Conservation (phyloP, 1,140 invertebrate species). For the Drosophila micromelanica region DNA sequence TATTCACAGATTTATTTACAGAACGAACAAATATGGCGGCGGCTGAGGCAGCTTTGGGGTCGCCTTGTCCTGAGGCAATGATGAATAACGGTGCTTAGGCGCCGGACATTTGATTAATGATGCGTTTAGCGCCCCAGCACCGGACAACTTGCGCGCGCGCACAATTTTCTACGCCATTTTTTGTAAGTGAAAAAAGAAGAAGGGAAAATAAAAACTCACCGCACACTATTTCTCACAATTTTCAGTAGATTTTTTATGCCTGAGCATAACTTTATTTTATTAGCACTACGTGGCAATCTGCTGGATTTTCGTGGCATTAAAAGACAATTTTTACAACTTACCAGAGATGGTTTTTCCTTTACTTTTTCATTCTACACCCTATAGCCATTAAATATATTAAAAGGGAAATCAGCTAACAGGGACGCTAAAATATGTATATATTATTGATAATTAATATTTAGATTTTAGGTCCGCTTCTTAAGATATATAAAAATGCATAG, state of each 20-base stretch:
- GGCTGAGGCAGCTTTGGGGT: slow-evolving; percentile 15
- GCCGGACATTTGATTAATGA: slow-evolving; percentile 84
- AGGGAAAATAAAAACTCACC: slow-evolving; percentile 32
- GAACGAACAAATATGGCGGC: slow-evolving; percentile 56
- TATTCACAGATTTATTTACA: slow-evolving; percentile 18
- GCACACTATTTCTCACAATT: slow-evolving; percentile 70
- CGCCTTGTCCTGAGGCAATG: slow-evolving; percentile 72
- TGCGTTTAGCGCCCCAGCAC: slow-evolving; percentile 71
- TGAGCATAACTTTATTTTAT: slow-evolving; percentile 80
- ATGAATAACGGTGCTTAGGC: slow-evolving; percentile 83
- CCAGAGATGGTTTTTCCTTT: slow-evolving; percentile 70
- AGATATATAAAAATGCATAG: no score
- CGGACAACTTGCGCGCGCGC: slow-evolving; percentile 57
- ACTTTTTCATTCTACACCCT: slow-evolving; percentile 36
- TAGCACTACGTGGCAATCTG: slow-evolving; percentile 83
- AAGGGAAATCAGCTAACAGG: neutral
- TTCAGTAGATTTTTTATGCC: slow-evolving; percentile 69
- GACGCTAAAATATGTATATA: no score
- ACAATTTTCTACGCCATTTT: slow-evolving; percentile 69
- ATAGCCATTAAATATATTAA: neutral
- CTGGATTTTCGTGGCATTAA: slow-evolving; percentile 82
- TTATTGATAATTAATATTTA: no score
- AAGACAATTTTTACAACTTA: slow-evolving; percentile 84
- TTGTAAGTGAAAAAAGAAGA: slow-evolving; percentile 32
- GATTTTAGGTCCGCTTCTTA: no score